These are phyloP conservation scores for Ophion slaviceki DNA, from an alignment of 2,888 invertebrate genomes.

Conservation along the genomic window DNA sequence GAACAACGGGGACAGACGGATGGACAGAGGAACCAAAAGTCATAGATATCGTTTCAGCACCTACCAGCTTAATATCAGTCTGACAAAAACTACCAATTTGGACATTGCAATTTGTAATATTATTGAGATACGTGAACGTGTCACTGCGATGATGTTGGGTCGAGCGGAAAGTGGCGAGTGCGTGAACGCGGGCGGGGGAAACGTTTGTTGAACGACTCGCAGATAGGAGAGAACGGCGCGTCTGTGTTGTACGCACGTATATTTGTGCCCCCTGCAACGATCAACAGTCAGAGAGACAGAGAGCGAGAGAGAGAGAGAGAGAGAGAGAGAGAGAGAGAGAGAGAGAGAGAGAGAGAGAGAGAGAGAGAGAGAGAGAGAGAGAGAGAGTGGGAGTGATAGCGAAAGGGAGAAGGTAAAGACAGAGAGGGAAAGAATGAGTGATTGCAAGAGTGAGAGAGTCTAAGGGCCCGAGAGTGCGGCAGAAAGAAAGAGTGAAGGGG, in stretches of 20 bases:
- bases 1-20: too few species aligned
- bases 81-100: too few species aligned
- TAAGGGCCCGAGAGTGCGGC: not conserved
- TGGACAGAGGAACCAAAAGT: too few species aligned
- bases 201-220: conserved; percentile 40
- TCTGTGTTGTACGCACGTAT: not conserved
- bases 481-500: conserved; percentile 17
- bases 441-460: not conserved
- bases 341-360: not conserved
- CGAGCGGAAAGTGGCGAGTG: not conserved
- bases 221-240: conserved; percentile 38
- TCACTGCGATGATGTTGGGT: not conserved
- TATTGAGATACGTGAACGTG: not conserved
- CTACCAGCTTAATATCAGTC: too few species aligned
- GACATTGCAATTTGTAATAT: too few species aligned
- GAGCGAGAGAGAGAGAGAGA: not conserved
- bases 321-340: not conserved
- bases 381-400: not conserved
- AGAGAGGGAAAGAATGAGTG: not conserved
- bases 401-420: conserved; percentile 3
- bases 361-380: not conserved
- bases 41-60: too few species aligned
- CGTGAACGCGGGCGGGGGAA: conserved; percentile 62
- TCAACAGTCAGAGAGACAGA: conserved; percentile 6
- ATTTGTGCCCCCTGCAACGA: conserved; percentile 12